These are phyloP conservation scores for Acanthornis magna DNA, from an alignment of 2,797 vertebrate species.

Conservation along the genomic window DNA sequence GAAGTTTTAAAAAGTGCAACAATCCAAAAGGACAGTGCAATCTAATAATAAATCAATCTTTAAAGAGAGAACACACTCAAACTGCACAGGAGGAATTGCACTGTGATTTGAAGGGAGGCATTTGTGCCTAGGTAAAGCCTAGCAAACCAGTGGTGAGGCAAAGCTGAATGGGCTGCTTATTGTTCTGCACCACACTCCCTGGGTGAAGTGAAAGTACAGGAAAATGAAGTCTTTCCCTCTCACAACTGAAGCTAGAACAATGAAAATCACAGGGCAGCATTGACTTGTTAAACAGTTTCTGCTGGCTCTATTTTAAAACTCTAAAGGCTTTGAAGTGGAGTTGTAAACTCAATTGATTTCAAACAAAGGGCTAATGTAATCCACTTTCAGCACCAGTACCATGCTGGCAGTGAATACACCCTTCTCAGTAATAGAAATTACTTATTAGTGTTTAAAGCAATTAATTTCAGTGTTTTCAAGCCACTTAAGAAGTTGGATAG, in stretches of 20 bases:
- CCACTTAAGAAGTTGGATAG: not conserved
- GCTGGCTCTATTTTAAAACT: slow-evolving; percentile 51
- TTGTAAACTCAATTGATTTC: slow-evolving; percentile 66
- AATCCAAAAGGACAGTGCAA: not conserved
- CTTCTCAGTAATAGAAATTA: slow-evolving; percentile 42
- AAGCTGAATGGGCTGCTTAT: not conserved
- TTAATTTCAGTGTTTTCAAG: slow-evolving; percentile 40
- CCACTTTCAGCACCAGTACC: slow-evolving; percentile 61
- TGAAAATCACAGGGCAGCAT: slow-evolving; percentile 47
- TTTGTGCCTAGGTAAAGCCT: not conserved
- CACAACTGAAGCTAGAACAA: slow-evolving; percentile 48
- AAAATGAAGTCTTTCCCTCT: slow-evolving; percentile 58
- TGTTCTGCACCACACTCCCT: not conserved
- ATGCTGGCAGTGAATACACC: slow-evolving; percentile 36
- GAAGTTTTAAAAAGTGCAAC: not conserved
- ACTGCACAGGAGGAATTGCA: not conserved
- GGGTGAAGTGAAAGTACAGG: slow-evolving; percentile 33
- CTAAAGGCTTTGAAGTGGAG: slow-evolving; percentile 53
- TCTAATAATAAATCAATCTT: not conserved
- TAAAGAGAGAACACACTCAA: not conserved
- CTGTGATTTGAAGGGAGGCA: not conserved
- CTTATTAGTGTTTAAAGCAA: slow-evolving; percentile 47
- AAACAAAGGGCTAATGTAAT: slow-evolving; percentile 67
- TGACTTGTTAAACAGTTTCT: slow-evolving; percentile 68
- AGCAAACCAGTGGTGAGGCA: not conserved